Evolutionary conservation across 30 jellyfish, hydroid and myxozoan genomes (phyloP).

Genomic region (Nemopilema nomurai): DNA sequence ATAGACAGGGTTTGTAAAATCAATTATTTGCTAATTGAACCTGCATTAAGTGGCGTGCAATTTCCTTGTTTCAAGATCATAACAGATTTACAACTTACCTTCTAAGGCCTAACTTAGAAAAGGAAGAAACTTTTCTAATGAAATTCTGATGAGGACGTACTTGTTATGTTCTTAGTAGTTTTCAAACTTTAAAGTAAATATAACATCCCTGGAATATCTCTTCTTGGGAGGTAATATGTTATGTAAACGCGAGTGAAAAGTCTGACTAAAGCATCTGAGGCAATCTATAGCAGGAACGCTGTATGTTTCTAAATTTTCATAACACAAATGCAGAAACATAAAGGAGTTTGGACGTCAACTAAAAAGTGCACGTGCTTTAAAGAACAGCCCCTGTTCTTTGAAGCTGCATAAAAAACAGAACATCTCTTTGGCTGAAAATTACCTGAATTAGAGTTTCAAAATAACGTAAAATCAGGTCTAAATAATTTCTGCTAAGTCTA

Average conservation of each 20-base stretch:
- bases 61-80: not conserved
- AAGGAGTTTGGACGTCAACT: too few species aligned
- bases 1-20: not conserved
- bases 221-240: not conserved
- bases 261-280: not conserved
- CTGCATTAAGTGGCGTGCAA: not conserved
- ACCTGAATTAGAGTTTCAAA: not conserved
- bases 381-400: too few species aligned
- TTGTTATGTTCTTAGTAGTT: not conserved
- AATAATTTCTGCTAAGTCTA: not conserved
- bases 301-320: not conserved
- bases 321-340: not conserved
- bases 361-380: too few species aligned
- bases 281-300: not conserved
- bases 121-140: too few species aligned
- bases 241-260: not conserved
- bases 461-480: not conserved
- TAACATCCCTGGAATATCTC: not conserved
- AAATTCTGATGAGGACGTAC: not conserved
- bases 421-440: too few species aligned
- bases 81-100: not conserved
- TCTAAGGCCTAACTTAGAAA: too few species aligned
- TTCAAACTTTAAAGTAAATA: not conserved
- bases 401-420: too few species aligned
- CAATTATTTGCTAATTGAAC: not conserved